Base-by-base conservation (phyloP, 2,113 vertebrate genomes). In the Zapus hudsonius region DNA sequence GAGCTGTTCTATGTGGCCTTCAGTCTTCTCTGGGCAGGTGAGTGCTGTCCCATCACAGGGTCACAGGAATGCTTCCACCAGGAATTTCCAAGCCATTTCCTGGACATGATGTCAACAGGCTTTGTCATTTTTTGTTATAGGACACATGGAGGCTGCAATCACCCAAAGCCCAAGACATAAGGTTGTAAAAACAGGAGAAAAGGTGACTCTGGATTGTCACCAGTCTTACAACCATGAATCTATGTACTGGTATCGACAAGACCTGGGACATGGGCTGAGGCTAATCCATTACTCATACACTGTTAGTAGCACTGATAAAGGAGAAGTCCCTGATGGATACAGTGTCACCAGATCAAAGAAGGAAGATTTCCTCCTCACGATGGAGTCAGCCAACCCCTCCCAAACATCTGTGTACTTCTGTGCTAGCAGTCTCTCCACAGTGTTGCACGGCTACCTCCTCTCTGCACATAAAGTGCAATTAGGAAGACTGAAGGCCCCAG, bases 271-370 rank as follows among this genome's bases (percentile, higher is more conserved):
- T 0, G 52, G 69, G 1, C 78, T 94, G 73, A 81, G 10, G 75
- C 88, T 96, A 8, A 82, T 95, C 59, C 0, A 76, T 11, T 94
- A 90, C 5, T 95, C 93, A 23, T 2, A 3, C 9, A 1, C 0
- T 27, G 0, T 0, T 7, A 0, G 0, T 0, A 42, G 0, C 12
- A 22, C 0, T 11, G 23, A 0, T 0, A 70, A 78, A 87, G 90
- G 63, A 76, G 93, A 96, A 0, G 3, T 89, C 23, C 16, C 87
- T 0, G 15, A 81, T 0, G 84, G 90, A 23, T 95, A 92, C 90
- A 67, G 0, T 0, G 72, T 47, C 75, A 52, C 38, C 0, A 92
- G 95, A 87, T 0, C 9, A 29, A 42, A 12, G 0, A 84, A 0
- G 22, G 31, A 84, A 7, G 0, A 87, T 0, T 95, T 97, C 61